phyloP scores from a whole-genome alignment of 1,140 invertebrate species.

The Aporrectodea caliginosa region DNA sequence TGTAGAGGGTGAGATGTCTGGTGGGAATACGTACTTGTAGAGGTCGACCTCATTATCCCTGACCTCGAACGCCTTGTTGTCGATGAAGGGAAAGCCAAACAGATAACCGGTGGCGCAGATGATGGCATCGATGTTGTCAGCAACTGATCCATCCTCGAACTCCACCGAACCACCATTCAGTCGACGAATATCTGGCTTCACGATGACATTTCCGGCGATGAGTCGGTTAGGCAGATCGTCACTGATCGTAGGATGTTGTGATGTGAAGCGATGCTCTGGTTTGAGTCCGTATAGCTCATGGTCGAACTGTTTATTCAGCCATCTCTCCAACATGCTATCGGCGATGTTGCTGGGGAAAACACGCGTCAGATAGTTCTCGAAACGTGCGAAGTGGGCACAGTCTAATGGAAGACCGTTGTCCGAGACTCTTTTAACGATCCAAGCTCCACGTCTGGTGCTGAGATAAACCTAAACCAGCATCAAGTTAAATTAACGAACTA shows the following conservation, averaged over 20 bases:
- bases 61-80: background rate
- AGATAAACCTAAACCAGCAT: background rate
- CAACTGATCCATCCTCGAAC: conserved; percentile 39
- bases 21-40: conserved; percentile 58
- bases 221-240: conserved; percentile 59
- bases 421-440: background rate
- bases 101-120: background rate
- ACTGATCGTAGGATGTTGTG: conserved; percentile 61
- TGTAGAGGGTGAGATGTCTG: conserved; percentile 46
- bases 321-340: background rate
- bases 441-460: background rate
- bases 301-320: conserved; percentile 50
- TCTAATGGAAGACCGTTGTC: background rate
- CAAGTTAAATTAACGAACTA: too few species aligned
- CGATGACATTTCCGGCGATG: background rate
- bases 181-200: conserved; percentile 41
- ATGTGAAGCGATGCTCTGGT: conserved; percentile 52
- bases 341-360: background rate
- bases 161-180: conserved; percentile 40
- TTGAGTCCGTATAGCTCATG: conserved; percentile 57
- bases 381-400: background rate
- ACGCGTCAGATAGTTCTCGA: background rate
- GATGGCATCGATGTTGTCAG: conserved; percentile 3
- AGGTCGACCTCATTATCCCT: conserved; percentile 54
- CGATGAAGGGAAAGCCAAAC: background rate